Conservation (phyloP, 2,797 vertebrate genomes). For the Sandelia bainsii region DNA sequence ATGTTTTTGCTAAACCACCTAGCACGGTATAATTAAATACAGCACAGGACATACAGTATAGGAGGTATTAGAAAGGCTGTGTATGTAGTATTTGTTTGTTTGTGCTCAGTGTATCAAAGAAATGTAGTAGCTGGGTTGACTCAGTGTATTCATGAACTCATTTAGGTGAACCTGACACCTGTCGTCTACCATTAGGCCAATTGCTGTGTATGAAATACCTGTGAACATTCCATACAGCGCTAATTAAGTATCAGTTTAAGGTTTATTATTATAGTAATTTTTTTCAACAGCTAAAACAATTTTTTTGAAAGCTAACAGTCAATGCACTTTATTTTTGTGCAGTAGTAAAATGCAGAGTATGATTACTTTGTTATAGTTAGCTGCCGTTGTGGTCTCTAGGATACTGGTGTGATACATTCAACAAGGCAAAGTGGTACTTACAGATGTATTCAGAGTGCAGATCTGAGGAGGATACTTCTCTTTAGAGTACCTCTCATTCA, state of each 20-base stretch:
- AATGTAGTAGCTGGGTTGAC: too few species aligned
- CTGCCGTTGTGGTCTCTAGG: not conserved
- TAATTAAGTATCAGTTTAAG: not conserved
- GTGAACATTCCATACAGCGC: not conserved
- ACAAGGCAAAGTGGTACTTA: not conserved
- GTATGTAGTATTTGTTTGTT: not conserved
- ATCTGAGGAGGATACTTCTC: not conserved
- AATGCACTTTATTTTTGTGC: too few species aligned
- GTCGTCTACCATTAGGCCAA: not conserved
- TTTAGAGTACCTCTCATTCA: not conserved
- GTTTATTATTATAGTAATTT: too few species aligned
- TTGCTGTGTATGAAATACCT: constrained; percentile 1
- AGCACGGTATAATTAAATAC: too few species aligned
- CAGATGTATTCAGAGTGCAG: not conserved
- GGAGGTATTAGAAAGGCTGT: not conserved
- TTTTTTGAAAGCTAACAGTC: too few species aligned
- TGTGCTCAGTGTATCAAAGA: not conserved
- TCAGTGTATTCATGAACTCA: not conserved
- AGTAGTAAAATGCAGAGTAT: not conserved
- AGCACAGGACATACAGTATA: not conserved
- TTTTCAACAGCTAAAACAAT: too few species aligned
- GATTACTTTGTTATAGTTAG: not conserved
- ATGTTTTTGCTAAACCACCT: not conserved
- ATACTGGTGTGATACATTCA: not conserved
- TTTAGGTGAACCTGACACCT: not conserved